These are phyloP conservation scores for Cryptocephalus moraei DNA, from an alignment of 2,888 invertebrate genomes.

Conservation along the genomic window DNA sequence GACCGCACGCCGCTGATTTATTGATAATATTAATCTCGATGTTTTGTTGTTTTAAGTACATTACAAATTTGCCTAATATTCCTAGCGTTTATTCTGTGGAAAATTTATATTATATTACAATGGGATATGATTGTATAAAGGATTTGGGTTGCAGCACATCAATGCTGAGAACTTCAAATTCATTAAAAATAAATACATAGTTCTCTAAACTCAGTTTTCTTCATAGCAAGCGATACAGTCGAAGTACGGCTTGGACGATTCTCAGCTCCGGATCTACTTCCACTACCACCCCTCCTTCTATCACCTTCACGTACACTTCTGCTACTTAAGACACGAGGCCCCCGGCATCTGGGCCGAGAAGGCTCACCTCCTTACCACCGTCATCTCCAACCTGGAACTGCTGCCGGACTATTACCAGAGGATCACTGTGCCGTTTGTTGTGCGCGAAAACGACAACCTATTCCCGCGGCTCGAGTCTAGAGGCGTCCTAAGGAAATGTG, in stretches of 20 bases:
- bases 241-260: slow-evolving; percentile 60
- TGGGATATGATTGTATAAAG: too few relatives aligned
- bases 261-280: slow-evolving; percentile 72
- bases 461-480: slow-evolving; percentile 53
- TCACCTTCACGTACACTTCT: slow-evolving; percentile 92
- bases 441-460: slow-evolving; percentile 66
- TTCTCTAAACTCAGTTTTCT: not conserved
- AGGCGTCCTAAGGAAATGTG: slow-evolving; percentile 39
- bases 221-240: slow-evolving; percentile 63
- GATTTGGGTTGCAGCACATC: too few relatives aligned
- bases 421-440: slow-evolving; percentile 68
- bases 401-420: slow-evolving; percentile 74
- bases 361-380: slow-evolving; percentile 77
- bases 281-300: slow-evolving; percentile 98
- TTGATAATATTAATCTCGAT: too few relatives aligned
- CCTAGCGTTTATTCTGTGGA: too few relatives aligned
- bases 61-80: too few relatives aligned
- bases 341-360: slow-evolving; percentile 77
- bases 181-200: too few relatives aligned
- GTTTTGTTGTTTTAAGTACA: too few relatives aligned
- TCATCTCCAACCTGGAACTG: slow-evolving; percentile 84
- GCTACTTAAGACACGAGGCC: slow-evolving; percentile 66
- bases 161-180: too few relatives aligned
- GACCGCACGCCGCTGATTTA: too few relatives aligned
- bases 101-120: too few relatives aligned